Base-by-base conservation (phyloP, 2,888 invertebrate genomes). In the Meandrusa payeni region DNA sequence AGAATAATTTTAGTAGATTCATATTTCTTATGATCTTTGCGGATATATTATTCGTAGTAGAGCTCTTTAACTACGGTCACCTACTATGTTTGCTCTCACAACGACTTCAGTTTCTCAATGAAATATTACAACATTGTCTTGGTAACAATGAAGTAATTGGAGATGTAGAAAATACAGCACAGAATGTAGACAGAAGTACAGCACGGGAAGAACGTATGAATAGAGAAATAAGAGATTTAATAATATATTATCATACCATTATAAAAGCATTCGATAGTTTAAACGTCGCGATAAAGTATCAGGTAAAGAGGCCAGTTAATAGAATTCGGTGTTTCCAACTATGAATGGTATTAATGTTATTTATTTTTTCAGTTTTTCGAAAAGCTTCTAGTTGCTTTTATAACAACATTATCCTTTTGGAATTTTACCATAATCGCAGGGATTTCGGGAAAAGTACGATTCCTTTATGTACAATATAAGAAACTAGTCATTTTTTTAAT, bases 271-370 rank as follows among this genome's bases (percentile, higher is more conserved):
- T 5, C 11, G 39, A 39, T 15, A 1, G 7, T 10, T 29, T 39
- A 4, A 39, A 39, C 5, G 39, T 29, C 7, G 28, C 39, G 10
- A 39, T 39, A 6, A 29, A 23, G 23, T 15, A 15, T 39, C 39
- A 29, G 39, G 39, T 39, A n/a, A n/a, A n/a, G n/a, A n/a, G n/a
- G n/a, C n/a, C n/a, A n/a, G n/a, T n/a, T n/a, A n/a, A n/a, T n/a
- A n/a, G n/a, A n/a, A n/a, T n/a, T n/a, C n/a, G n/a, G n/a, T n/a
- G n/a, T n/a, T n/a, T n/a, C n/a, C n/a, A n/a, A n/a, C n/a, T n/a
- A n/a, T n/a, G n/a, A n/a, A n/a, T n/a, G n/a, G n/a, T n/a, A n/a
- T n/a, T n/a, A n/a, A n/a, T n/a, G 9, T 10, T 5, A 15, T 29
- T 5, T 22, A n/a, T 20, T n/a, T 3, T 40, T 40, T n/a, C 40